phyloP scores from a whole-genome alignment of 2,888 invertebrate species.

The Eilema sororculum region DNA sequence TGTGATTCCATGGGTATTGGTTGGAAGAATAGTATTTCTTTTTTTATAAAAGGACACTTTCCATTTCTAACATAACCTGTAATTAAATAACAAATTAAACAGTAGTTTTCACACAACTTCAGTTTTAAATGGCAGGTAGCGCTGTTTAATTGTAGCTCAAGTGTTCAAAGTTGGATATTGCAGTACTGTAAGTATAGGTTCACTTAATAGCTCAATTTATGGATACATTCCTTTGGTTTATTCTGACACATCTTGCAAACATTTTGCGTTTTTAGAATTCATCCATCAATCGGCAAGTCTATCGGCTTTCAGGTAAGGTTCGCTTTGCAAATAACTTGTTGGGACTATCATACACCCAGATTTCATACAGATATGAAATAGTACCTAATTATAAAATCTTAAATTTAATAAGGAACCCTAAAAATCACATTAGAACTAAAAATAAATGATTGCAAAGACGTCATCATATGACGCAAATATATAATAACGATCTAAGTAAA shows the following conservation, averaged over 20 bases:
- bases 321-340: background rate
- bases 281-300: too few relatives aligned
- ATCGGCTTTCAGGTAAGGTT: background rate
- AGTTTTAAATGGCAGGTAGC: background rate
- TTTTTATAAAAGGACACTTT: too few relatives aligned
- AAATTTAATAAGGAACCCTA: background rate
- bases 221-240: background rate
- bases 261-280: constrained; percentile 19
- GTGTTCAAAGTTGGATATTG: background rate
- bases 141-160: constrained; percentile 10
- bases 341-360: too few relatives aligned
- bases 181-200: constrained; percentile 16
- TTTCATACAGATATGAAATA: too few relatives aligned
- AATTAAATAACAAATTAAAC: background rate
- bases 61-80: background rate
- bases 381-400: too few relatives aligned
- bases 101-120: constrained; percentile 10
- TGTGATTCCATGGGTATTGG: too few relatives aligned
- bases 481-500: background rate
- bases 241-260: constrained; percentile 26
- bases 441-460: background rate
- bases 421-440: background rate
- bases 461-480: background rate
- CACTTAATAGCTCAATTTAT: constrained; percentile 46
- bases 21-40: too few relatives aligned